These are phyloP conservation scores for Corythucha ciliata DNA, from an alignment of 2,888 invertebrate genomes.

Conservation along the genomic window DNA sequence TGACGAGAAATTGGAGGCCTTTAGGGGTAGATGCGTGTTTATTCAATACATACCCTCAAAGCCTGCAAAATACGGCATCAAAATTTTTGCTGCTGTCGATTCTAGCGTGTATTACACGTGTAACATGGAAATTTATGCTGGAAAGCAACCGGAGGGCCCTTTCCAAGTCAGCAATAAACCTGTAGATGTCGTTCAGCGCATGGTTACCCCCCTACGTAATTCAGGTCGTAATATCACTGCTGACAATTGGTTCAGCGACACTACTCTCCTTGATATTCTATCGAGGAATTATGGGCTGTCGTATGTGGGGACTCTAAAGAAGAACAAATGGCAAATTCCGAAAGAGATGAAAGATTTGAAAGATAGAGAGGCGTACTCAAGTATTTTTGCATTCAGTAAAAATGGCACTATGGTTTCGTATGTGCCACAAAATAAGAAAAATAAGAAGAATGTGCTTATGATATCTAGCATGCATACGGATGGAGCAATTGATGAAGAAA, in stretches of 20 bases:
- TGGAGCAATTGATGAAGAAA: too few relatives aligned
- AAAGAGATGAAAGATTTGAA: conserved; percentile 18
- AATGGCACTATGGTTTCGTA: conserved; percentile 23
- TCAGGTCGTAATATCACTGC: conserved; percentile 34
- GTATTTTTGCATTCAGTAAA: conserved; percentile 19
- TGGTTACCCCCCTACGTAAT: conserved; percentile 25
- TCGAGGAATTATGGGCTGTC: conserved; percentile 25
- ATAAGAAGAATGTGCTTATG: too few relatives aligned
- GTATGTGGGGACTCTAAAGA: conserved; percentile 32
- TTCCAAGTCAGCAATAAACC: conserved; percentile 25
- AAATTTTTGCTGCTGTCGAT: conserved; percentile 36
- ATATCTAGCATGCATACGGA: too few relatives aligned
- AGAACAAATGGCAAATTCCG: conserved; percentile 31
- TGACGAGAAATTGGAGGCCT: conserved; percentile 36
- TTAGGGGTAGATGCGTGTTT: conserved; percentile 35
- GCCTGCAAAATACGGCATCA: conserved; percentile 38
- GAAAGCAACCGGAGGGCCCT: conserved; percentile 30
- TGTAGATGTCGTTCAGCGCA: conserved; percentile 26
- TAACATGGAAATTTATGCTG: conserved; percentile 31
- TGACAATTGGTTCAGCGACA: conserved; percentile 35
- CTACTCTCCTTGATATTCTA: conserved; percentile 24
- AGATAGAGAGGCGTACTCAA: conserved; percentile 14
- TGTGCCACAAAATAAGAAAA: conserved; percentile 16
- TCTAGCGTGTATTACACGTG: conserved; percentile 26
- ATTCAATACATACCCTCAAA: conserved; percentile 37